These are phyloP conservation scores for Pachymerium ferrugineum DNA, from an alignment of 2,888 invertebrate genomes.

Conservation along the genomic window DNA sequence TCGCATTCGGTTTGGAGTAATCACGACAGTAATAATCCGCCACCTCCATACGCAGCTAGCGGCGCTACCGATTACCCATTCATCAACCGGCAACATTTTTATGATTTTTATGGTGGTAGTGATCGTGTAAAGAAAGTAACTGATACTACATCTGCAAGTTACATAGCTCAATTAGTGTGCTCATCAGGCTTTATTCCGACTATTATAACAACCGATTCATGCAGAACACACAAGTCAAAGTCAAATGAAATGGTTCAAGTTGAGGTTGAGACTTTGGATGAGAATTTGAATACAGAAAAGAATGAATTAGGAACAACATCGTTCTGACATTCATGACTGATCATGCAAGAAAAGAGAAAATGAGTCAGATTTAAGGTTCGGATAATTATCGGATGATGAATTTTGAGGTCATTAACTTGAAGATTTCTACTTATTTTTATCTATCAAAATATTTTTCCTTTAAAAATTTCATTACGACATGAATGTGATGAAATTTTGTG, in stretches of 20 bases:
- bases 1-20: neutral
- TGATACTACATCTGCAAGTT: too few species aligned
- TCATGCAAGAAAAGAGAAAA: constrained; percentile 1
- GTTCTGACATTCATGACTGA: neutral
- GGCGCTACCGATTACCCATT: neutral
- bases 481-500: neutral
- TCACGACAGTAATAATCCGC: neutral
- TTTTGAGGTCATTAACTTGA: constrained; percentile 11
- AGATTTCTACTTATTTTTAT: neutral
- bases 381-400: constrained; percentile 1
- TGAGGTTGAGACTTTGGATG: neutral
- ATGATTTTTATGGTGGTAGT: too few species aligned
- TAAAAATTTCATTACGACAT: neutral
- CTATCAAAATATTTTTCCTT: neutral
- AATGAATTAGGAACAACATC: neutral
- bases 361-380: constrained; percentile 4
- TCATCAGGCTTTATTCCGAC: neutral
- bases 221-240: neutral
- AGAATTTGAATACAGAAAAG: neutral
- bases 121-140: too few species aligned
- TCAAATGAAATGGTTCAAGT: neutral
- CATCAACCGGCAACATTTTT: too few species aligned
- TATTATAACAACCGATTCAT: neutral
- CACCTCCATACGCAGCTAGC: neutral
- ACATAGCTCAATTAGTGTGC: too few species aligned